phyloP scores from a whole-genome alignment of 2,113 vertebrate species.

The Progne subis region DNA sequence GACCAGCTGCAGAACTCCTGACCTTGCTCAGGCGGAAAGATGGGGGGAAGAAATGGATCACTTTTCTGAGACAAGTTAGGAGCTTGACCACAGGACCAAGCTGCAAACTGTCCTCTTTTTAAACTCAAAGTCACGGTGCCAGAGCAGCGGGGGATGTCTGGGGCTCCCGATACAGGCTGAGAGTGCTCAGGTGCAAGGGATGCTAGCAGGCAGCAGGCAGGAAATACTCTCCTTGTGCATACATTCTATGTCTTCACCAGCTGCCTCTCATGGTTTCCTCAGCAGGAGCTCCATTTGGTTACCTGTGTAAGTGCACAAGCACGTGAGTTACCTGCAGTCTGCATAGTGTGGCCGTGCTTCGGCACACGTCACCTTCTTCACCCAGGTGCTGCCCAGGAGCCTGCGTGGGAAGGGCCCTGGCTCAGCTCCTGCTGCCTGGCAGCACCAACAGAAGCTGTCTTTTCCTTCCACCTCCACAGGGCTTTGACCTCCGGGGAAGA shows the following conservation, averaged over 20 bases:
- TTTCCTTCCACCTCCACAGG: neutral
- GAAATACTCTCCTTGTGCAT: neutral
- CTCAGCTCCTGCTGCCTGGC: neutral
- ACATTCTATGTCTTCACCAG: rapidly evolving
- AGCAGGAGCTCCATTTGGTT: neutral
- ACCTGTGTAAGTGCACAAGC: neutral
- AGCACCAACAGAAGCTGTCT: neutral
- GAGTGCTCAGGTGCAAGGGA: neutral
- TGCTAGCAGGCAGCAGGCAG: neutral
- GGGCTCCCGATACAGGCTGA: rapidly evolving
- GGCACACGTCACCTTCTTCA: rapidly evolving
- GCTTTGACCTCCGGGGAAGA: neutral
- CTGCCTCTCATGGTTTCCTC: neutral
- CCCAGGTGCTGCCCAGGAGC: neutral
- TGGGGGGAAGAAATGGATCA: neutral
- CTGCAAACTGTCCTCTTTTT: neutral
- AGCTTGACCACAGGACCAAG: neutral
- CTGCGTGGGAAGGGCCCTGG: rapidly evolving
- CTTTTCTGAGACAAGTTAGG: neutral
- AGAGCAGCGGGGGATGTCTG: neutral
- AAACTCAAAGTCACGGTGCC: neutral
- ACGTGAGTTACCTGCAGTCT: rapidly evolving
- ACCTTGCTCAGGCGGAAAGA: rapidly evolving
- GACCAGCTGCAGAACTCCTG: neutral
- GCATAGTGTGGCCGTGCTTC: rapidly evolving